A percentile compares a stretch with the other conserved stretches of the same genome.
These are phyloP conservation scores for Pseudomyrmex pallidus DNA, from an alignment of 1,140 invertebrate genomes.

Conservation along the genomic window DNA sequence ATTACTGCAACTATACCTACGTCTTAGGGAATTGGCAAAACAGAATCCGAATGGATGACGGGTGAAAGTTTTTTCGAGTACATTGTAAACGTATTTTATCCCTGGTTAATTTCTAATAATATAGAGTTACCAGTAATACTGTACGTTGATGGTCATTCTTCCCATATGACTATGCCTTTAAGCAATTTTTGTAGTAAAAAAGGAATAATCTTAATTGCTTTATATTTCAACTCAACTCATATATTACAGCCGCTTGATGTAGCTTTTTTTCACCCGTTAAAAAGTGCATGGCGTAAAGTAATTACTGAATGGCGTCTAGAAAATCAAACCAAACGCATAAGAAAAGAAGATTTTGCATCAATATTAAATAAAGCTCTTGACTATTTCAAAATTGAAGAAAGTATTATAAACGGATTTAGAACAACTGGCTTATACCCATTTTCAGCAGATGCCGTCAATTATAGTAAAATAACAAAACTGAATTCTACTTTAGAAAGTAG, in stretches of 20 bases:
- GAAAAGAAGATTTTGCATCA: neutral
- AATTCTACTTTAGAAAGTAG: neutral
- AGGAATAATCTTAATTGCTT: slow-evolving; percentile 72
- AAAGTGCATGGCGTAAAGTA: slow-evolving; percentile 33
- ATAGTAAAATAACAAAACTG: neutral
- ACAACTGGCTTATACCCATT: neutral
- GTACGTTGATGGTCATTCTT: slow-evolving; percentile 80
- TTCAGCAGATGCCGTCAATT: neutral
- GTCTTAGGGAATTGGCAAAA: slow-evolving; percentile 77
- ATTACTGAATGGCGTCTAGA: neutral
- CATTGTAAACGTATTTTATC: slow-evolving; percentile 79
- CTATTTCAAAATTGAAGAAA: neutral
- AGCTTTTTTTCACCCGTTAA: slow-evolving; percentile 73
- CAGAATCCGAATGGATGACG: slow-evolving; percentile 82
- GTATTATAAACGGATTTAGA: neutral
- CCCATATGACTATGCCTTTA: slow-evolving; percentile 74
- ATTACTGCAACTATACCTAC: slow-evolving; percentile 67
- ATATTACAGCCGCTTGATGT: slow-evolving; percentile 79
- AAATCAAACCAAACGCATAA: neutral
- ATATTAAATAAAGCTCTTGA: neutral
- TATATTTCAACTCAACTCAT: slow-evolving; percentile 78
- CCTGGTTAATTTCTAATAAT: slow-evolving; percentile 77
- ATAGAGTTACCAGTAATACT: slow-evolving; percentile 76
- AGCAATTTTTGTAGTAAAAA: slow-evolving; percentile 75
- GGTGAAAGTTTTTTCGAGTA: slow-evolving; percentile 81